Evolutionary conservation across 2,888 invertebrate genomes (phyloP).

Genomic region (Blomia tropicalis): DNA sequence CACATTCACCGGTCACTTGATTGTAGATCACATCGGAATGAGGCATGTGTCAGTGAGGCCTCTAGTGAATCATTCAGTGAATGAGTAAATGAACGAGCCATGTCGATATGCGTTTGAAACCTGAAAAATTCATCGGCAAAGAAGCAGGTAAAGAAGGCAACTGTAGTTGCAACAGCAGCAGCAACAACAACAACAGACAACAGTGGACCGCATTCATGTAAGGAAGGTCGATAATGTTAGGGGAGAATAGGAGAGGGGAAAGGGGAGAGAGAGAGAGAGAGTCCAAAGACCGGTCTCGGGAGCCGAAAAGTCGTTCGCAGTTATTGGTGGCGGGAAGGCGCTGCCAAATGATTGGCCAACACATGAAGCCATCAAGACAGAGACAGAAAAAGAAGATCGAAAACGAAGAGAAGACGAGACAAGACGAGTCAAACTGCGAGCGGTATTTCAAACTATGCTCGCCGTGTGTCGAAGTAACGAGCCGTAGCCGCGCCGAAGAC

Average conservation of each 20-base stretch:
- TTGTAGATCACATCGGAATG: too few species aligned
- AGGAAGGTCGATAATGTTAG: too few species aligned
- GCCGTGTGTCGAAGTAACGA: too few species aligned
- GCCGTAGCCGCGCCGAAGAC: neutral
- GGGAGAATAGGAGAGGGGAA: neutral
- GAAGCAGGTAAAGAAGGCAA: neutral
- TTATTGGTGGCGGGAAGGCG: too few species aligned
- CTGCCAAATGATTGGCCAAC: too few species aligned
- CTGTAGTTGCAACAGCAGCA: neutral
- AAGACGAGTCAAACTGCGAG: neutral
- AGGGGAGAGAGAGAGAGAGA: neutral
- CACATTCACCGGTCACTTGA: too few species aligned
- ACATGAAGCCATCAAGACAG: too few species aligned
- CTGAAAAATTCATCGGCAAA: neutral
- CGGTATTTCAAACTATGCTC: neutral
- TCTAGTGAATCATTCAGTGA: too few species aligned
- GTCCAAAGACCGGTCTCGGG: constrained; percentile 1
- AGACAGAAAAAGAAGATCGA: neutral
- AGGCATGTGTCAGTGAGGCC: too few species aligned
- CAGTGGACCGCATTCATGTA: too few species aligned
- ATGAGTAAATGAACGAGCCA: too few species aligned
- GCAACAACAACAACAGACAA: neutral
- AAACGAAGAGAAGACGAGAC: constrained; percentile 1
- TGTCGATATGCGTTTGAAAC: too few species aligned
- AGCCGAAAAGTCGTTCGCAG: neutral